Evolutionary conservation across 35 echinoderm and acorn worm genomes (phyloP).

Genomic region (Heliocidaris tuberculata): DNA sequence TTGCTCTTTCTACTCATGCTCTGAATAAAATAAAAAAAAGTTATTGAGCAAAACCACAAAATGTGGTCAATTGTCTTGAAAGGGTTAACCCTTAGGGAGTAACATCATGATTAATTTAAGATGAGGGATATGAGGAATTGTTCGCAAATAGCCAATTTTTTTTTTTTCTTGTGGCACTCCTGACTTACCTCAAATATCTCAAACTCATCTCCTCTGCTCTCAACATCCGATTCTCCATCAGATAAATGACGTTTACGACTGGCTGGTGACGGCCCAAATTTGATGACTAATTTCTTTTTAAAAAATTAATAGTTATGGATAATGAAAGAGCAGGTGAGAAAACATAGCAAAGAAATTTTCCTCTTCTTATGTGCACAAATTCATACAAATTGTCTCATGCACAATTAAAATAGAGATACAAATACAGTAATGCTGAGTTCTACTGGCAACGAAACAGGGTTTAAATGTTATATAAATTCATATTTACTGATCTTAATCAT

Average conservation of each 20-base stretch:
- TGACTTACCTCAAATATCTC: conserved; percentile 80
- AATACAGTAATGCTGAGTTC: too few relatives aligned
- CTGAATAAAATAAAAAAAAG: too few relatives aligned
- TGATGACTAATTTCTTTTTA: conserved; percentile 82
- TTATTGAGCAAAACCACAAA: too few relatives aligned
- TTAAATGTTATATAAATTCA: too few relatives aligned
- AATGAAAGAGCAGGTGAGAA: background rate
- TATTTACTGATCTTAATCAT: too few relatives aligned
- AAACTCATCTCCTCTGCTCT: conserved; percentile 71
- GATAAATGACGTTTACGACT: conserved; percentile 60
- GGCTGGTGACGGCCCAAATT: conserved; percentile 64
- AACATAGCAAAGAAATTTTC: background rate
- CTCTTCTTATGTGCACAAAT: background rate
- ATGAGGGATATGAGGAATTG: too few relatives aligned
- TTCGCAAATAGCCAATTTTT: too few relatives aligned
- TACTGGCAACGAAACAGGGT: too few relatives aligned
- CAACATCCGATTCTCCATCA: conserved; percentile 68
- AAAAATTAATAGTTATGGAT: background rate
- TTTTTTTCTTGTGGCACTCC: background rate
- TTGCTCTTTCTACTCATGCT: too few relatives aligned
- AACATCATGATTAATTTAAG: too few relatives aligned
- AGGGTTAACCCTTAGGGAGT: too few relatives aligned
- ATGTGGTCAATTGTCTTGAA: too few relatives aligned
- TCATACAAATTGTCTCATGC: background rate
- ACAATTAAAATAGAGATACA: background rate